Percentiles rank a stretch among this genome's conserved stretches.
phyloP scores from a whole-genome alignment of 2,797 vertebrate genomes.

The Oreochromis mossambicus region DNA sequence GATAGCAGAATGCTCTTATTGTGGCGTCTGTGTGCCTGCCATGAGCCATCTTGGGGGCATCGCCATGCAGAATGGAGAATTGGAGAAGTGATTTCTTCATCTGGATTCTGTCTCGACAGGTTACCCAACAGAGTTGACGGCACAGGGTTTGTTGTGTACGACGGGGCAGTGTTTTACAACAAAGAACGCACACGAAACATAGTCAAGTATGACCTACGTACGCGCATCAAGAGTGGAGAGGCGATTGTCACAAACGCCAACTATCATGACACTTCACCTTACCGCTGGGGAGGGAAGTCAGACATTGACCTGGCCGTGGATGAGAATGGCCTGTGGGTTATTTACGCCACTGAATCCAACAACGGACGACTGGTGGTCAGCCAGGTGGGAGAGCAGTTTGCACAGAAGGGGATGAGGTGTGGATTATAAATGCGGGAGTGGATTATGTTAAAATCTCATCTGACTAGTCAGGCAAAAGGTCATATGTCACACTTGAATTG shows the following conservation, averaged over 20 bases:
- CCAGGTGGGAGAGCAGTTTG: slow-evolving; percentile 79
- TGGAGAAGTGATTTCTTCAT: slow-evolving; percentile 10
- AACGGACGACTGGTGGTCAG: slow-evolving; percentile 90
- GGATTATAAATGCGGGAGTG: slow-evolving; percentile 44
- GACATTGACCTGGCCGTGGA: slow-evolving; percentile 95
- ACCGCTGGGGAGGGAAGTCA: slow-evolving; percentile 94
- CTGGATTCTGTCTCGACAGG: slow-evolving; percentile 58
- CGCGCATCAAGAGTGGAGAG: slow-evolving; percentile 94
- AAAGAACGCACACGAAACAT: slow-evolving; percentile 94
- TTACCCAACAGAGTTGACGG: slow-evolving; percentile 93
- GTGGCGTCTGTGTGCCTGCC: slow-evolving; percentile 25
- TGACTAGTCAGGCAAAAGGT: slow-evolving; percentile 24
- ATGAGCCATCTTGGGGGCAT: slow-evolving; percentile 23
- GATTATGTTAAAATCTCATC: slow-evolving; percentile 55
- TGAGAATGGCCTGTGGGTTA: slow-evolving; percentile 93
- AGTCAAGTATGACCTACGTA: slow-evolving; percentile 91
- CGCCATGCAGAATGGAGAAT: slow-evolving; percentile 12
- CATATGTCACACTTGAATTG: slow-evolving; percentile 22
- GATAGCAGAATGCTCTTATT: slow-evolving; percentile 16
- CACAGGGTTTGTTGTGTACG: slow-evolving; percentile 93
- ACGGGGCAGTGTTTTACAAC: slow-evolving; percentile 95
- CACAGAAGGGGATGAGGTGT: slow-evolving; percentile 21
- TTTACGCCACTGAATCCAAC: slow-evolving; percentile 92
- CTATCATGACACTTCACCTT: slow-evolving; percentile 94
- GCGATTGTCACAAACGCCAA: slow-evolving; percentile 91